Evolutionary conservation across 53 echinoderm and acorn worm genomes (phyloP).

Genomic region (Holothuria leucospilota): DNA sequence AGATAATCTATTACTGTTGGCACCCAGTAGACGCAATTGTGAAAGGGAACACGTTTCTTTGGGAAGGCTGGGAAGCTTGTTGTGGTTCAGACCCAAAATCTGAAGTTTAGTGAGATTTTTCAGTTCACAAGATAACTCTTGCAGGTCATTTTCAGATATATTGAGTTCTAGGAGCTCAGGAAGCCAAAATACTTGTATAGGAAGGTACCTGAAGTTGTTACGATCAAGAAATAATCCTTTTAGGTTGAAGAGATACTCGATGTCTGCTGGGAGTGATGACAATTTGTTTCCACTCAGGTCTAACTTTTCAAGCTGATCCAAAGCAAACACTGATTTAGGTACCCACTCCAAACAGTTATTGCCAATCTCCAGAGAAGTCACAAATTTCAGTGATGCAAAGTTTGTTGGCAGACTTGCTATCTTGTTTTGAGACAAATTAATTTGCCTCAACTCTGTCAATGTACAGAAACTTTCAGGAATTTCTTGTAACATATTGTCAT

Average conservation of each 20-base stretch:
- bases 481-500: conserved; percentile 68
- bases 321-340: conserved; percentile 82
- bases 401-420: conserved; percentile 71
- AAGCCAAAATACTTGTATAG: conserved; percentile 94
- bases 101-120: conserved; percentile 75
- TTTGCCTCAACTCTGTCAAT: conserved; percentile 47
- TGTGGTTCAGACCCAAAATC: conserved; percentile 78
- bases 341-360: conserved; percentile 79
- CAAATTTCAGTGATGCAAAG: conserved; percentile 61
- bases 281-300: conserved; percentile 86
- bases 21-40: conserved; percentile 65
- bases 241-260: conserved; percentile 92
- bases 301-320: conserved; percentile 81
- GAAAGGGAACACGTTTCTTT: conserved; percentile 62
- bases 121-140: conserved; percentile 83
- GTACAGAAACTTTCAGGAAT: conserved; percentile 68
- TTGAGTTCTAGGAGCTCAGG: conserved; percentile 89
- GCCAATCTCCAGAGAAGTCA: conserved; percentile 69
- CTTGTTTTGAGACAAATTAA: conserved; percentile 76
- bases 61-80: conserved; percentile 71
- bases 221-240: conserved; percentile 72
- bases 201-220: conserved; percentile 83
- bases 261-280: conserved; percentile 83
- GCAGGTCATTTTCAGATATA: conserved; percentile 76
- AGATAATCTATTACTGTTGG: conserved; percentile 70